Conservation (phyloP, 2,888 invertebrate genomes). For the Xanthia togata region DNA sequence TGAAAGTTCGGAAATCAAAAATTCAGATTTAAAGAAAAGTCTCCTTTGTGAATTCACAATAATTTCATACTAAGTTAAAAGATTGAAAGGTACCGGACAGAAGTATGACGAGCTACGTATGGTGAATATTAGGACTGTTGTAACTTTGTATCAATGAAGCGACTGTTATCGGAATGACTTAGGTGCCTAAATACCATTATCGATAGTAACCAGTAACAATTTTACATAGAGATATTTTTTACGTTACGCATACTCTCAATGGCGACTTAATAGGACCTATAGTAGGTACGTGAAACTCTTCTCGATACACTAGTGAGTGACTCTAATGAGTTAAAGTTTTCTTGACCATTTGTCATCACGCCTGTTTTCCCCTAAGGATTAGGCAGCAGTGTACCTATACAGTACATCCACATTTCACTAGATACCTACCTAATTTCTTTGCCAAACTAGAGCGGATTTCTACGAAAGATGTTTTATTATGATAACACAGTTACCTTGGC, state of each 20-base stretch:
- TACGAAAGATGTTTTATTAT: conserved; percentile 1
- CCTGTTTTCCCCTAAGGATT: no score
- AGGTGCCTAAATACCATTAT: neutral
- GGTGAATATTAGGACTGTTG: neutral
- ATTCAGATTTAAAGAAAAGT: no score
- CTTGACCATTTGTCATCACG: no score
- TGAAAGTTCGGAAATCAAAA: neutral
- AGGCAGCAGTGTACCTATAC: neutral
- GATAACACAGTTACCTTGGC: conserved; percentile 49
- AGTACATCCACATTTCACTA: neutral
- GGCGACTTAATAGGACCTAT: neutral
- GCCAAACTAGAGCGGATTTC: neutral
- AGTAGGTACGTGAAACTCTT: neutral
- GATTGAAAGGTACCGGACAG: neutral
- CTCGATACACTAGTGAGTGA: neutral
- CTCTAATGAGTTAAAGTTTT: neutral
- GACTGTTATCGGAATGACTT: neutral
- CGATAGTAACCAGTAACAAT: neutral
- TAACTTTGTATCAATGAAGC: neutral
- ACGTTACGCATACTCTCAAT: neutral
- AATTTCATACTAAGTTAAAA: neutral
- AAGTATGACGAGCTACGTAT: neutral
- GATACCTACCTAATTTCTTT: neutral
- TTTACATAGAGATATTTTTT: neutral
- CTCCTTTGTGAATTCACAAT: neutral